A percentile compares a stretch with the other conserved stretches of the same genome.
Evolutionary conservation across 2,113 vertebrate species (phyloP).

Genomic region (Malurus cyaneus): DNA sequence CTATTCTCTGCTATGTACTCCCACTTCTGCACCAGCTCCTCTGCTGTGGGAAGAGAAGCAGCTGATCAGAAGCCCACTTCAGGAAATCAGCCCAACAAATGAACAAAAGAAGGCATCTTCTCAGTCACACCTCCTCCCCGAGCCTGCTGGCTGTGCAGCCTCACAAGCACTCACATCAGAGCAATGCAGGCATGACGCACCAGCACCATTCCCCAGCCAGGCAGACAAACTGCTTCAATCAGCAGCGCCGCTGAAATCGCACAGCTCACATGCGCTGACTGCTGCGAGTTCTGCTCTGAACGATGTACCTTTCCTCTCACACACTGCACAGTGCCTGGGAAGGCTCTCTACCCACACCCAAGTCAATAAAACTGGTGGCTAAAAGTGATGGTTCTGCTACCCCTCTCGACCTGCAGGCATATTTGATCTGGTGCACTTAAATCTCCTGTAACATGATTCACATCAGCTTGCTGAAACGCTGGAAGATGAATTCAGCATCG

Average conservation of each 20-base stretch:
- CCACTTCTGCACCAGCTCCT: not conserved
- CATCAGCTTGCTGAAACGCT: not conserved
- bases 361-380: not conserved
- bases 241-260: fast-evolving
- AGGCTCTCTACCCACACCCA: not conserved
- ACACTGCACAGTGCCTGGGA: no score
- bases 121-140: not conserved
- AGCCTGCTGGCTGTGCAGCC: not conserved
- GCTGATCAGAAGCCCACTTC: not conserved
- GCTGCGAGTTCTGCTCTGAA: not conserved
- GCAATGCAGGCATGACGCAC: fast-evolving
- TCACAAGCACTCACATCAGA: not conserved
- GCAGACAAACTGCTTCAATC: not conserved
- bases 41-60: not conserved
- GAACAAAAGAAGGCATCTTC: not conserved
- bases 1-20: not conserved
- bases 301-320: not conserved
- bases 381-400: not conserved
- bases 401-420: not conserved
- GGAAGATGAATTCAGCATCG: not conserved
- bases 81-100: not conserved
- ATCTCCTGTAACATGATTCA: not conserved
- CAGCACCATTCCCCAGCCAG: not conserved
- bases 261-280: fast-evolving
- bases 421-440: not conserved